A percentile compares a stretch with the other conserved stretches of the same genome.
phyloP scores from a whole-genome alignment of 2,797 vertebrate genomes.

The Coregonus ussuriensis region DNA sequence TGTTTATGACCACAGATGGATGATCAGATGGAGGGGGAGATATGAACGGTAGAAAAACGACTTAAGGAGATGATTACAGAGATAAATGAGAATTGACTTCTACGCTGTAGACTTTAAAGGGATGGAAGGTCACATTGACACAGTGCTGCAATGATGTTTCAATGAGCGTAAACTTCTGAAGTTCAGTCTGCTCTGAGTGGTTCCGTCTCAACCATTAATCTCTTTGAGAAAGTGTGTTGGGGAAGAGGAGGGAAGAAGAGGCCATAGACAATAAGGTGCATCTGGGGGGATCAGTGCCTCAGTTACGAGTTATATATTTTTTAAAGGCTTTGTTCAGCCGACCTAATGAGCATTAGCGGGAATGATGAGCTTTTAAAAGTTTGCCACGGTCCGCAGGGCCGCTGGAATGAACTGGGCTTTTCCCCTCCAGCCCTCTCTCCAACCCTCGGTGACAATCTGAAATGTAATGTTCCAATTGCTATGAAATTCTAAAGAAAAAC shows the following conservation, averaged over 20 bases:
- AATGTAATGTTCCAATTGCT: not conserved
- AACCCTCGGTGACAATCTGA: not conserved
- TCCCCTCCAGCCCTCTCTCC: not conserved
- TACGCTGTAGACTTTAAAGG: not conserved
- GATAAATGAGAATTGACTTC: not conserved
- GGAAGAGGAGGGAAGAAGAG: not conserved
- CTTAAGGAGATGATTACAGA: not conserved
- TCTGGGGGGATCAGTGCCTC: not conserved
- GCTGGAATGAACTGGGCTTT: not conserved
- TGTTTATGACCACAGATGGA: not conserved
- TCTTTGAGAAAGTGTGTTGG: not conserved
- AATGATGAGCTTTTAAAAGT: not conserved
- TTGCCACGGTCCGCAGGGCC: not conserved
- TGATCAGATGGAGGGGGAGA: not conserved
- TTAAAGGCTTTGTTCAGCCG: not conserved
- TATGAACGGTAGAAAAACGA: not conserved
- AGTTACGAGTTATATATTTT: not conserved
- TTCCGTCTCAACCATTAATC: not conserved
- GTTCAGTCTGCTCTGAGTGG: not conserved
- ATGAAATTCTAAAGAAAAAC: not conserved
- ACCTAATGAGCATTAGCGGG: not conserved
- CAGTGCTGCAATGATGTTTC: not conserved
- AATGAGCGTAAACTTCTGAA: not conserved
- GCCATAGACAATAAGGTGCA: not conserved
- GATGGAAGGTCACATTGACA: not conserved